Evolutionary conservation across 2,797 vertebrate genomes (phyloP), one percentile per base, ranked within the genome.

Genomic region (Coregonus sp.): DNA sequence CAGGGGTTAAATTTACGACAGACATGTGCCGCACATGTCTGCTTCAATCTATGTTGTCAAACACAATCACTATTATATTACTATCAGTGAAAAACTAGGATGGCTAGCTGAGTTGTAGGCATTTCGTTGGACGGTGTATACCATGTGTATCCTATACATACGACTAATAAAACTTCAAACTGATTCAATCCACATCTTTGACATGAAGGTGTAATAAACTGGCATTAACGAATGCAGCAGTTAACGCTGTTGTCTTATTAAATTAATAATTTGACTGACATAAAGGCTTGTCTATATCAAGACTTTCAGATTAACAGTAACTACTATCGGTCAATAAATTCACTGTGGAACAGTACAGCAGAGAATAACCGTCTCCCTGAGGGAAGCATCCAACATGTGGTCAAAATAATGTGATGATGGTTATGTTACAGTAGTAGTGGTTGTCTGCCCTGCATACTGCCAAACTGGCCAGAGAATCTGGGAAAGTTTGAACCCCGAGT

Each of bases 1-100:
- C 74, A 61, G 69, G 4, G 74, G 87, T 83, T 86, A 80, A 86
- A 82, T 68, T 15, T 33, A 82, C 72, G 86, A 76, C 83, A 78
- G 80, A 77, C 83, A 52, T 83, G 79, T 76, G 82, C 72, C 73
- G 11, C 47, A 47, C 68, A 61, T 16, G 71, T 81, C 74, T 52
- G 50, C 54, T 80, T 72, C 59, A 67, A 50, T 76, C 70, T 72
- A 56, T 25, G 25, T 11, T 68, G 66, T 33, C 25, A 5, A 67
- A 67, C 29, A 33, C 14, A 35, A 35, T 33, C 66, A 18, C 14
- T 14, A 16, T 35, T 14, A 20, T 63, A 20, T 61, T 25, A 25
- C 59, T 9, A n/a, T 63, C 11, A 63, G 59, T 25, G 25, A 63
- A 3, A 25, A 63, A 59, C n/a, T 6, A 11, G 40, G 40, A 47